Evolutionary conservation across 2,797 vertebrate species (phyloP).

Genomic region (Scyliorhinus canicula): DNA sequence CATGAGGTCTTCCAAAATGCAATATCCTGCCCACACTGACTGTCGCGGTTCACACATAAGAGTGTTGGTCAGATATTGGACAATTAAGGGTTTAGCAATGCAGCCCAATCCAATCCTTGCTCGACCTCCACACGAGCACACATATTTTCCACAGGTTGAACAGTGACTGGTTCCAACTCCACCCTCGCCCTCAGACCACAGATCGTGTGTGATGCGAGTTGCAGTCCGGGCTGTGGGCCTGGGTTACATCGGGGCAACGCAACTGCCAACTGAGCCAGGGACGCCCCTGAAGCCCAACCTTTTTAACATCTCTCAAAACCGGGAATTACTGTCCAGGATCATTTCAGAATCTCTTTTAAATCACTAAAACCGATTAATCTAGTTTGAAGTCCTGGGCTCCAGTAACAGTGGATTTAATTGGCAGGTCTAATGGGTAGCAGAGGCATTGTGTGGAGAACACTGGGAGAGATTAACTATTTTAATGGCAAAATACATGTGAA

Average conservation of each 20-base stretch:
- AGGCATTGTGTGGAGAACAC: background rate
- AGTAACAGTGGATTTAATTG: conserved; percentile 31
- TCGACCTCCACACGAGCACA: background rate
- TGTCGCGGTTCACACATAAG: background rate
- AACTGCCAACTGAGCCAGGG: background rate
- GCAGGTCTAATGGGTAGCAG: background rate
- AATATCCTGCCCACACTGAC: background rate
- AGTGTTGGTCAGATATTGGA: background rate
- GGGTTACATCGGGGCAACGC: background rate
- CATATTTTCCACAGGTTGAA: background rate
- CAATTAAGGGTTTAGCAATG: background rate
- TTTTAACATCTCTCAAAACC: background rate
- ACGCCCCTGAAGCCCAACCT: background rate
- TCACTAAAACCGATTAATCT: background rate
- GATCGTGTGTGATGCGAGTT: too few relatives aligned
- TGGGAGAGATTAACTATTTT: background rate
- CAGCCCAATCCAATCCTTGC: background rate
- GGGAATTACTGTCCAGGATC: background rate
- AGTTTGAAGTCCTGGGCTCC: background rate
- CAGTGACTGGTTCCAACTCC: background rate
- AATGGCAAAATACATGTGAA: background rate
- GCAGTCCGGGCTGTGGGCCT: background rate
- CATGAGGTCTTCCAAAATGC: background rate
- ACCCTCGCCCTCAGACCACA: too few relatives aligned
- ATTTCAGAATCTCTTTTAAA: conserved; percentile 19